phyloP scores from a whole-genome alignment of 2,797 vertebrate genomes.

The Myoxocephalus aenaeus region DNA sequence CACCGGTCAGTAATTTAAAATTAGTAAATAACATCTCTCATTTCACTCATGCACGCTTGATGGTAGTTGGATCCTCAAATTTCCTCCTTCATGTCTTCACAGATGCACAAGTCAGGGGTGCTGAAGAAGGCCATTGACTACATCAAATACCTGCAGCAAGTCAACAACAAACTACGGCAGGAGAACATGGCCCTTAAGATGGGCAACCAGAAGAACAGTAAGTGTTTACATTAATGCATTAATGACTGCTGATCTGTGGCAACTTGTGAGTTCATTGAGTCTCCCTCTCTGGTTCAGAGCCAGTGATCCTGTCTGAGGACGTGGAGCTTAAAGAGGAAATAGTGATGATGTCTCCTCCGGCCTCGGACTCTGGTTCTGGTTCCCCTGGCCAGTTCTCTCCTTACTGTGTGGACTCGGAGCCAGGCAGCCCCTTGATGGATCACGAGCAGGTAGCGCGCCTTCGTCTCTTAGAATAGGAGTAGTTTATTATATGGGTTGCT shows the following conservation, averaged over 20 bases:
- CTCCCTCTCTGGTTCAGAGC: constrained; percentile 77
- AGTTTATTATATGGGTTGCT: background rate
- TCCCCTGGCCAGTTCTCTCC: constrained; percentile 94
- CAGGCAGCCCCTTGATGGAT: constrained; percentile 93
- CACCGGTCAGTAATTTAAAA: background rate
- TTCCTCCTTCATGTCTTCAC: constrained; percentile 3
- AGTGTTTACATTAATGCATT: constrained; percentile 55
- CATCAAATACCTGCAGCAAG: constrained; percentile 97
- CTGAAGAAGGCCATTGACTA: constrained; percentile 98
- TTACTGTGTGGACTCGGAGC: constrained; percentile 96
- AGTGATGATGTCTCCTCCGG: constrained; percentile 95
- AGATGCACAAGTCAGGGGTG: constrained; percentile 99
- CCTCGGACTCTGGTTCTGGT: constrained; percentile 93
- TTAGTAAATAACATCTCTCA: background rate
- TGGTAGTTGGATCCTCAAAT: background rate
- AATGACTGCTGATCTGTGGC: background rate
- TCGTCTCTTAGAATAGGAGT: background rate
- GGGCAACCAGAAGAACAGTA: constrained; percentile 95
- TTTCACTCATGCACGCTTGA: background rate
- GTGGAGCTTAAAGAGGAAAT: constrained; percentile 94
- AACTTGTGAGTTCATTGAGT: background rate
- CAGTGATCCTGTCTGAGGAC: constrained; percentile 88
- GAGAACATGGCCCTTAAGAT: constrained; percentile 96
- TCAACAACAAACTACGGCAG: constrained; percentile 96
- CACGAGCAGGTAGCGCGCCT: constrained; percentile 76